Conservation (phyloP, 2,113 vertebrate species). For the Urocolius indicus region DNA sequence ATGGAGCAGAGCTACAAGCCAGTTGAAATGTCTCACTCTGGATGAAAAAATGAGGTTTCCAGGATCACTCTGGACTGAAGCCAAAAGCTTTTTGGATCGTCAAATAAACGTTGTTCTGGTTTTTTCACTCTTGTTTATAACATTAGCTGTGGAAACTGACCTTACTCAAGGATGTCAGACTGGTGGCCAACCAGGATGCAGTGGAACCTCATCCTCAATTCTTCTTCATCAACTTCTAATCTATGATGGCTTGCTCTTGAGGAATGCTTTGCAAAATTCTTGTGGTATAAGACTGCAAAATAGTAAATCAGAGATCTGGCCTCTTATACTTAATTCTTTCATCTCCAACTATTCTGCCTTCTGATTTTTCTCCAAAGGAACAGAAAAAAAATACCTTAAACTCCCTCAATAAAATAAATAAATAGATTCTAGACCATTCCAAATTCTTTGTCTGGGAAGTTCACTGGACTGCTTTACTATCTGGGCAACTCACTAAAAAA, state of each 20-base stretch:
- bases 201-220: slow-evolving; percentile 25
- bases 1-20: background rate
- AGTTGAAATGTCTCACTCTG: background rate
- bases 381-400: background rate
- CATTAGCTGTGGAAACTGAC: background rate
- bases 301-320: slow-evolving; percentile 44
- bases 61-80: slow-evolving; percentile 1
- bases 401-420: background rate
- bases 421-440: background rate
- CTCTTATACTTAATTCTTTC: background rate
- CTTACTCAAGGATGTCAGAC: background rate
- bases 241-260: background rate
- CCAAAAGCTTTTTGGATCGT: background rate
- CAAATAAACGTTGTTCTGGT: background rate
- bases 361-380: slow-evolving; percentile 1
- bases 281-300: slow-evolving; percentile 31
- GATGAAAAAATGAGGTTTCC: slow-evolving; percentile 36
- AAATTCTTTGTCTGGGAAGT: background rate
- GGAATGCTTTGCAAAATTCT: slow-evolving; percentile 43
- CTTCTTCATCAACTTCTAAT: slow-evolving; percentile 10
- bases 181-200: background rate
- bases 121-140: background rate
- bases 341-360: background rate
- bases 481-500: background rate
- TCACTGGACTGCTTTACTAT: background rate